Percentiles rank a stretch among this genome's conserved stretches.
Conservation (phyloP, 2,113 vertebrate species). For the Ranitomeya imitator region DNA sequence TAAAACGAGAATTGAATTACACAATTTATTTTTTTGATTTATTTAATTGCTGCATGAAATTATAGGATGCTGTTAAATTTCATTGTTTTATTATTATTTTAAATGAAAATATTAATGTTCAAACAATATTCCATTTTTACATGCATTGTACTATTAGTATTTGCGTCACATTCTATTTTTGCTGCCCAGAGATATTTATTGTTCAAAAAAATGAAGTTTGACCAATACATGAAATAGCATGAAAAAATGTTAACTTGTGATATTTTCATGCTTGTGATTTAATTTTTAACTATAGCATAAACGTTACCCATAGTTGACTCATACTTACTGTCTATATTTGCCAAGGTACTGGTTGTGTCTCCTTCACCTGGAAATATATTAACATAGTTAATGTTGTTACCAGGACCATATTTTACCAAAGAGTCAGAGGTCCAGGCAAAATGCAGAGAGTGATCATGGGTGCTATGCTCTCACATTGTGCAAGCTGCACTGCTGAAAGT, state of each 20-base stretch:
- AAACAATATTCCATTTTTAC: too few relatives aligned
- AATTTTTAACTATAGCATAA: not conserved
- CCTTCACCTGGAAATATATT: conserved; percentile 72
- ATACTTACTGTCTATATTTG: conserved; percentile 74
- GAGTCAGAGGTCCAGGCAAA: not conserved
- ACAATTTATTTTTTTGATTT: not conserved
- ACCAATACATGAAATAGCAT: too few relatives aligned
- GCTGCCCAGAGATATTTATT: too few relatives aligned
- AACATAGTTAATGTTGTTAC: not conserved
- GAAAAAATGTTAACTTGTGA: too few relatives aligned
- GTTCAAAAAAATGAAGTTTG: too few relatives aligned
- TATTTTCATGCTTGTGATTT: too few relatives aligned
- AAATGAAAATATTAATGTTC: not conserved
- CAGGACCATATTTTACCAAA: not conserved
- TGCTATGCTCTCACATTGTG: not conserved
- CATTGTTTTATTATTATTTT: not conserved
- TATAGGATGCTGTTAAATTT: not conserved
- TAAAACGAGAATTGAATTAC: conserved; percentile 65
- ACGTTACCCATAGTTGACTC: conserved; percentile 20
- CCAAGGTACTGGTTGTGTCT: conserved; percentile 72
- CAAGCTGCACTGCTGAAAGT: not conserved
- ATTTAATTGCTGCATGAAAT: not conserved
- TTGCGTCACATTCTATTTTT: too few relatives aligned
- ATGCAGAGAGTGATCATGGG: not conserved
- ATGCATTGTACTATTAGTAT: too few relatives aligned